phyloP scores from a whole-genome alignment of 1,140 invertebrate genomes.

The Portunus trituberculatus region DNA sequence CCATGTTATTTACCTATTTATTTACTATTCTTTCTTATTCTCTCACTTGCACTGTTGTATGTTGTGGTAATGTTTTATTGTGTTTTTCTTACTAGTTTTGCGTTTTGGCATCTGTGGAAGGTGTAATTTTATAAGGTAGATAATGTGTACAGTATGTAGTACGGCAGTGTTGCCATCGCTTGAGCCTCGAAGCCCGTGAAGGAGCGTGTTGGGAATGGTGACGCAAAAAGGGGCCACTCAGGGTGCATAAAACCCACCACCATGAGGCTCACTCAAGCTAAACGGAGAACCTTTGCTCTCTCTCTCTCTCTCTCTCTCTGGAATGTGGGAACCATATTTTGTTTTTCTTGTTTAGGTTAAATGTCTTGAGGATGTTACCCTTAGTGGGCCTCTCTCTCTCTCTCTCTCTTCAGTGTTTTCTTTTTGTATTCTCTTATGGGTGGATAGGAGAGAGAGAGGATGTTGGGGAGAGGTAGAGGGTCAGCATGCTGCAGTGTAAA shows the following conservation, averaged over 20 bases:
- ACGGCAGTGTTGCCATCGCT: background rate
- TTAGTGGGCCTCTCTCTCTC: background rate
- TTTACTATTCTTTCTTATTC: too few species aligned
- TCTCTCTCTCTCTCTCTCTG: background rate
- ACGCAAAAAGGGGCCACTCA: slow-evolving; percentile 9
- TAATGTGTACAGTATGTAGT: background rate
- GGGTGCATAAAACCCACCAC: background rate
- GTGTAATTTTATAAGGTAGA: too few species aligned
- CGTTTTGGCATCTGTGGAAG: background rate
- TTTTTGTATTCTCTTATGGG: background rate
- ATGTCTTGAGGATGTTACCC: background rate
- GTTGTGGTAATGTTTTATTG: too few species aligned
- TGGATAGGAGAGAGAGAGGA: background rate
- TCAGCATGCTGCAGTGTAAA: too few species aligned
- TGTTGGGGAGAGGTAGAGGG: too few species aligned
- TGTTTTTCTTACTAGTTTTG: too few species aligned
- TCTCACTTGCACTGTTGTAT: too few species aligned
- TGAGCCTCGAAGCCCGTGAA: background rate
- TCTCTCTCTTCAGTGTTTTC: background rate
- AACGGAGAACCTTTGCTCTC: background rate
- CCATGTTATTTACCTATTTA: too few species aligned
- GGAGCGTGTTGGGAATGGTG: background rate
- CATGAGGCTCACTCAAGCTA: background rate
- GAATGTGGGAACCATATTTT: background rate
- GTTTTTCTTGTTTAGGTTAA: background rate